Base-by-base conservation (phyloP, 2,888 invertebrate genomes). In the Rhagonycha lutea region DNA sequence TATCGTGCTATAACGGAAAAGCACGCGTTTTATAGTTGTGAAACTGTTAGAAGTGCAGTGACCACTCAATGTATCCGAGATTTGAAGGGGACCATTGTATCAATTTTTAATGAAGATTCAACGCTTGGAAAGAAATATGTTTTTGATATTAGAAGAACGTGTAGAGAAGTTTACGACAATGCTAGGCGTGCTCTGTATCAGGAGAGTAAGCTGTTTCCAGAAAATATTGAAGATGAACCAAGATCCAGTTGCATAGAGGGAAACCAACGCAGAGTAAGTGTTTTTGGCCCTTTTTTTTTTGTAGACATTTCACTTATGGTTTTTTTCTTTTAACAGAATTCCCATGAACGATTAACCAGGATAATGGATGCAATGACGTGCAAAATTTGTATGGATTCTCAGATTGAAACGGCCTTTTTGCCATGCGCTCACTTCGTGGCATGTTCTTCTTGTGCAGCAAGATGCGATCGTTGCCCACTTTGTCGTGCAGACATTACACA, bases 1-100 rank as follows among this genome's bases (percentile, higher is more conserved):
- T 96, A 95, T 87, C 90, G 96, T 69, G 95, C 96, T 24, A 94
- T 97, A 80, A 97, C 96, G 0, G 97, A 97, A 88, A 95, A 96
- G 82, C 96, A 96, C 87, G 96, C 96, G 65, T 97, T 97, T 89
- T 97, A 96, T 88, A 95, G 95, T 87, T 96, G 96, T 88, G 96
- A 97, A 87, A 96, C 96, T 0, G 96, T 97, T 12, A 91, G 96
- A 65, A 94, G 92, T 79, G 95, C 95, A 75, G 96, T 97, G 70
- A 95, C 96, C 0, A 93, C 95, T 70, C 97, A 97, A 88, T 96
- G 95, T 86, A 95, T 96, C 72, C 91, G 96, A 79, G 96, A 96
- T 88, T 90, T 97, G 80, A 96, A 95, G 91, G 96, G 96, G 75
- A 96, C 96, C 63, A 94, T 97, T 83, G 95, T 95, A 74, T 96